These are phyloP conservation scores for Corythoichthys haematopterus DNA, from an alignment of 2,113 vertebrate genomes.

Conservation along the genomic window DNA sequence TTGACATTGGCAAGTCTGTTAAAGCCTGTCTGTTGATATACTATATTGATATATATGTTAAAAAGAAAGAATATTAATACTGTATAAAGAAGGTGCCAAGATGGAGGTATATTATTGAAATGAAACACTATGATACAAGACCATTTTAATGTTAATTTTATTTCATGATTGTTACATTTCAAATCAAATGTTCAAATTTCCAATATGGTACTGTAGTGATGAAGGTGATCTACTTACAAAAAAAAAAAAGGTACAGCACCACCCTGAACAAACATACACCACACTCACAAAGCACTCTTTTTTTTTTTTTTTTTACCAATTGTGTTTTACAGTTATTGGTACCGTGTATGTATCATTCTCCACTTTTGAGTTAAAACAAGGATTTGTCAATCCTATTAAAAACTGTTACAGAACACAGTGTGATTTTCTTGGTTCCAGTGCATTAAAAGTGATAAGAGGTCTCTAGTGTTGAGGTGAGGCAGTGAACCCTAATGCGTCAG, in stretches of 20 bases:
- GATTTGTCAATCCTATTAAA: conserved; percentile 61
- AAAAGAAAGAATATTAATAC: conserved; percentile 35
- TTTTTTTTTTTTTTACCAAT: not conserved
- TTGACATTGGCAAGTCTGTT: conserved; percentile 41
- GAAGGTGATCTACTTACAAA: conserved; percentile 31
- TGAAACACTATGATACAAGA: conserved; percentile 42
- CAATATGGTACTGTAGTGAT: conserved; percentile 40
- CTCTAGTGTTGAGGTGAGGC: conserved; percentile 26
- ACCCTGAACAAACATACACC: not conserved
- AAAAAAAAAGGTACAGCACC: conserved; percentile 36
- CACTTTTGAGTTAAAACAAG: conserved; percentile 49
- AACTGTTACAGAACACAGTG: conserved; percentile 19
- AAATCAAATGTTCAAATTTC: not conserved
- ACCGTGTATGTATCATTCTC: conserved; percentile 46
- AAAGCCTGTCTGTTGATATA: conserved; percentile 38
- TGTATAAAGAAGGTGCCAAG: conserved; percentile 49
- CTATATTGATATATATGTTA: conserved; percentile 35
- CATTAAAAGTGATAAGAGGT: conserved; percentile 1
- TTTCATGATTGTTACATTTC: conserved; percentile 58
- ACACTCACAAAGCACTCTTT: conserved; percentile 26
- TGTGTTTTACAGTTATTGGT: conserved; percentile 46
- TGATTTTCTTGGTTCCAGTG: conserved; percentile 4
- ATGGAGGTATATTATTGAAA: conserved; percentile 43
- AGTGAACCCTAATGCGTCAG: not conserved
- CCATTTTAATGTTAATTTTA: conserved; percentile 53